Conservation (phyloP, 2,797 vertebrate genomes). For the Serranus cabrilla region DNA sequence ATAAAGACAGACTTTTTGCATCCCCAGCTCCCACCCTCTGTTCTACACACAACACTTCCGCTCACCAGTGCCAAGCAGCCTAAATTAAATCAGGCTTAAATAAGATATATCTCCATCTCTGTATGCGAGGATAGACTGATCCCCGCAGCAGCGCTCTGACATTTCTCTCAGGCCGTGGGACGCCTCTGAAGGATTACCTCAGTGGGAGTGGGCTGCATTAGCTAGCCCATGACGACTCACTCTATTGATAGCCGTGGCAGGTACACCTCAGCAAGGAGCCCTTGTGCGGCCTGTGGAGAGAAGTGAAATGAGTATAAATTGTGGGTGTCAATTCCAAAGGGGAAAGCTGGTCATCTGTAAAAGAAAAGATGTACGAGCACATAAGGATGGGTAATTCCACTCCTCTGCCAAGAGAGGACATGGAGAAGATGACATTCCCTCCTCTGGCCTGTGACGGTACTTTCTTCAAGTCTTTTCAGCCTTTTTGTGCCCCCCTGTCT, state of each 20-base stretch:
- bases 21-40: constrained; percentile 66
- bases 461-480: constrained; percentile 43
- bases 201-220: constrained; percentile 78
- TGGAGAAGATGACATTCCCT: constrained; percentile 76
- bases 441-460: constrained; percentile 74
- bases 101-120: constrained; percentile 79
- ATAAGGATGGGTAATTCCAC: constrained; percentile 83
- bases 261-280: constrained; percentile 81
- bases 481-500: background rate
- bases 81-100: constrained; percentile 84
- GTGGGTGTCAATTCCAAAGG: constrained; percentile 86
- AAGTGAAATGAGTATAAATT: constrained; percentile 89
- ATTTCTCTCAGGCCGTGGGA: constrained; percentile 78
- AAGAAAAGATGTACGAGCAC: constrained; percentile 87
- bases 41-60: constrained; percentile 64
- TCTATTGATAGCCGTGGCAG: constrained; percentile 81
- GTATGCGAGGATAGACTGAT: constrained; percentile 74
- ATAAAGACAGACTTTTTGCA: constrained; percentile 73
- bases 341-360: constrained; percentile 85
- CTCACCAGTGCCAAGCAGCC: constrained; percentile 60
- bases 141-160: constrained; percentile 74
- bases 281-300: constrained; percentile 64
- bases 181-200: constrained; percentile 80
- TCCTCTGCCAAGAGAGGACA: constrained; percentile 72
- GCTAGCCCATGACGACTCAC: constrained; percentile 76